phyloP scores from a whole-genome alignment of 1,140 invertebrate genomes.

The Mesaphorura yosii region DNA sequence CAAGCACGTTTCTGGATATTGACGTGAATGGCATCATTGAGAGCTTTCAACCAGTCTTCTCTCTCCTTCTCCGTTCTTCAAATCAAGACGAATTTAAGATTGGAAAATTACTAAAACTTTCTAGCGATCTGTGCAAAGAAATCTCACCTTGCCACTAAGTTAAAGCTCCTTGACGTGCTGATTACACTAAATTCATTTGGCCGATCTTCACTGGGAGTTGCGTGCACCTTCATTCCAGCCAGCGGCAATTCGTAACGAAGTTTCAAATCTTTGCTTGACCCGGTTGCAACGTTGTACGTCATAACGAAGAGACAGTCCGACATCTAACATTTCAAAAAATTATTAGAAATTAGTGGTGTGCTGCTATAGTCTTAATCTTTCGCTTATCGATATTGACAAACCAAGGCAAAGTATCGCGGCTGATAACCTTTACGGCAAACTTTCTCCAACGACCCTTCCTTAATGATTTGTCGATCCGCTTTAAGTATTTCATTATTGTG shows the following conservation, averaged over 20 bases:
- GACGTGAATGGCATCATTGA: slow-evolving; percentile 52
- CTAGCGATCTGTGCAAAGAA: too few species aligned
- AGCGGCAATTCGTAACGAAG: slow-evolving; percentile 51
- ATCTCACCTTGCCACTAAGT: slow-evolving; percentile 52
- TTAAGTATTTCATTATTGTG: slow-evolving; percentile 53
- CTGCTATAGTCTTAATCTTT: too few species aligned
- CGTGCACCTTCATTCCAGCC: slow-evolving; percentile 49
- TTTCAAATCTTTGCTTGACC: slow-evolving; percentile 39
- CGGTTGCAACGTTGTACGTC: slow-evolving; percentile 37
- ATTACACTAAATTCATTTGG: slow-evolving; percentile 51
- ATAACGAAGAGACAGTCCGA: slow-evolving; percentile 55
- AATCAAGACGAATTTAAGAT: slow-evolving; percentile 14
- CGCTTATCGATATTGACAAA: too few species aligned
- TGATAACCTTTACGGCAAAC: slow-evolving; percentile 54
- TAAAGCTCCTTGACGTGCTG: slow-evolving; percentile 53
- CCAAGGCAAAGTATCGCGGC: slow-evolving; percentile 57
- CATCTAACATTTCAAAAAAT: slow-evolving; percentile 44
- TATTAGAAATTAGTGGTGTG: too few species aligned
- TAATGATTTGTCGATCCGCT: slow-evolving; percentile 54
- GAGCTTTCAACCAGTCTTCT: slow-evolving; percentile 52
- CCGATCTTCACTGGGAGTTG: slow-evolving; percentile 41
- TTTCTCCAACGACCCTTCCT: slow-evolving; percentile 57
- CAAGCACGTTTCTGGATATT: slow-evolving; percentile 40
- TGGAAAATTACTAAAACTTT: background rate
- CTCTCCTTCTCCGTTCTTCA: slow-evolving; percentile 46